Conservation (phyloP, 2,888 invertebrate genomes). For the Erannis defoliaria region DNA sequence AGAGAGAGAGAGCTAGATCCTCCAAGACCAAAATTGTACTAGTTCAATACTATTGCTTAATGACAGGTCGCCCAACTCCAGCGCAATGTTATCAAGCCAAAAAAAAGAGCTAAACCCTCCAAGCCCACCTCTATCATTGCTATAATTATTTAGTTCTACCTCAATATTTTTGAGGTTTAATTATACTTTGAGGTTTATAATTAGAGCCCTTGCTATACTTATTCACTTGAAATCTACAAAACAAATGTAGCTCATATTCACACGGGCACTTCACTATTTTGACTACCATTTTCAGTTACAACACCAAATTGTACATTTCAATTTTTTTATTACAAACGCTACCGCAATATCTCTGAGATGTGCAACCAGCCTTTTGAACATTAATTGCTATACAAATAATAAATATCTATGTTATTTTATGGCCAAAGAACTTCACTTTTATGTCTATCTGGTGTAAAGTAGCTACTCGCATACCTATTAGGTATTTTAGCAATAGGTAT, state of each 20-base stretch:
- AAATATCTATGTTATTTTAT: conserved; percentile 23
- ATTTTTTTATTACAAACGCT: conserved; percentile 14
- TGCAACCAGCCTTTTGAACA: conserved; percentile 14
- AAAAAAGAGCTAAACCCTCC: no score
- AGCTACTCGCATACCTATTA: background rate
- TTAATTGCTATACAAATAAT: conserved; percentile 32
- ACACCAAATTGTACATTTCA: conserved; percentile 14
- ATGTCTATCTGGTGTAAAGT: conserved; percentile 15
- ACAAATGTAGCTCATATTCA: background rate
- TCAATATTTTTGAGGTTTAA: background rate
- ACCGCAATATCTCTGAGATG: conserved; percentile 18
- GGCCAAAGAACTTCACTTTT: conserved; percentile 10
- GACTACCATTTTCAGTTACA: conserved; percentile 6
- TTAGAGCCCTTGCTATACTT: background rate
- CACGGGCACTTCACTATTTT: background rate
- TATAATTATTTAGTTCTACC: no score
- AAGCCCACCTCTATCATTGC: no score
- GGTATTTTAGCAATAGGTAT: conserved; percentile 5
- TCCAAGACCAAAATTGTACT: no score
- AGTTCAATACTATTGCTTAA: no score
- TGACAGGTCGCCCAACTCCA: no score
- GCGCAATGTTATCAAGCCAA: no score
- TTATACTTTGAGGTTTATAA: background rate
- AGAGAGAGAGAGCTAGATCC: no score
- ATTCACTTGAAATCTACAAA: no score